Percentiles rank a stretch among this genome's conserved stretches.
phyloP scores from a whole-genome alignment of 1,140 invertebrate genomes.

The Plodia interpunctella region DNA sequence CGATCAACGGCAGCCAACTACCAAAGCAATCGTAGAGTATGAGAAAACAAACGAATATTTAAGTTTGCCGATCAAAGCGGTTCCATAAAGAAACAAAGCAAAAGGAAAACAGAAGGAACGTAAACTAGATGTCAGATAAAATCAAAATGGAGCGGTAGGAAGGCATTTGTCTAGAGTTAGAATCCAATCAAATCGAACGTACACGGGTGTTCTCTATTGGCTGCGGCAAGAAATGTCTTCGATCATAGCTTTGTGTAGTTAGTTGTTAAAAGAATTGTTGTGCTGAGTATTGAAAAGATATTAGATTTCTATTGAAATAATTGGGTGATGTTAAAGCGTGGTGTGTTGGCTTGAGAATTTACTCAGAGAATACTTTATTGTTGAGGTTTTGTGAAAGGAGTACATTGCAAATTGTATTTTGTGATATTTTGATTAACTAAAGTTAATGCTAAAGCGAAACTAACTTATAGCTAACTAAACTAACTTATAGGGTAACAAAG shows the following conservation, averaged over 20 bases:
- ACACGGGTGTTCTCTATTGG: constrained; percentile 7
- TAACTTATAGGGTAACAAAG: too few species aligned
- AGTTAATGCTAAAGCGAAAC: too few species aligned
- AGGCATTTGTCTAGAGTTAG: constrained; percentile 13
- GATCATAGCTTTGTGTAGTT: constrained; percentile 6
- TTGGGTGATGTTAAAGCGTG: background rate
- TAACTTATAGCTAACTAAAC: too few species aligned
- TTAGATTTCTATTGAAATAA: background rate
- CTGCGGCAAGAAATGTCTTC: background rate
- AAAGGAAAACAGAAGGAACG: constrained; percentile 10
- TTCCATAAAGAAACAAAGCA: constrained; percentile 5
- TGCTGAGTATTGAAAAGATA: background rate
- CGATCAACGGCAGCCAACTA: background rate
- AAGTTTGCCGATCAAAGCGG: background rate
- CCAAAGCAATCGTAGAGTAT: background rate
- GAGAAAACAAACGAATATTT: background rate
- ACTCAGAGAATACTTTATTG: too few species aligned
- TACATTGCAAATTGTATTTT: too few species aligned
- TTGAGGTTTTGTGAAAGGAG: too few species aligned
- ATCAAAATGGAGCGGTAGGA: constrained; percentile 13
- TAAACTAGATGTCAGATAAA: constrained; percentile 14
- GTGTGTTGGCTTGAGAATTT: background rate
- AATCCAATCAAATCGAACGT: background rate
- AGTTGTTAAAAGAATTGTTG: background rate
- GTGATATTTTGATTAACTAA: too few species aligned